These are phyloP conservation scores for crab-eating macaque (Macaca fascicularis) DNA, from an alignment of 2,113 vertebrate genomes.

Conservation along the genomic window T2T-MFA8v1.1 NC_088391.1:53334001-53334500, in stretches of 20 bases:
- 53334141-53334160: neutral
- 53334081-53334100: neutral
- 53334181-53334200: neutral
- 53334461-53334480: neutral
- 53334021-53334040: neutral
- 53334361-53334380: neutral
- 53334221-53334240: neutral
- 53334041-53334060: neutral
- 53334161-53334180: neutral
- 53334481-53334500: neutral
- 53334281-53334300: neutral
- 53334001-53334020: neutral
- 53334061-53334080: neutral
- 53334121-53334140: neutral
- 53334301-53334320: neutral
- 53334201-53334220: neutral
- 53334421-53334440: neutral
- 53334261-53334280: neutral
- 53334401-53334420: neutral
- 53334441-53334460: neutral
- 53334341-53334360: neutral
- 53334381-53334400: neutral
- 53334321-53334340: neutral
- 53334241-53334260: neutral
- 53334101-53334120: neutral